Evolutionary conservation across 2,888 invertebrate genomes (phyloP).

Genomic region (Lasioglossum zephyrum): DNA sequence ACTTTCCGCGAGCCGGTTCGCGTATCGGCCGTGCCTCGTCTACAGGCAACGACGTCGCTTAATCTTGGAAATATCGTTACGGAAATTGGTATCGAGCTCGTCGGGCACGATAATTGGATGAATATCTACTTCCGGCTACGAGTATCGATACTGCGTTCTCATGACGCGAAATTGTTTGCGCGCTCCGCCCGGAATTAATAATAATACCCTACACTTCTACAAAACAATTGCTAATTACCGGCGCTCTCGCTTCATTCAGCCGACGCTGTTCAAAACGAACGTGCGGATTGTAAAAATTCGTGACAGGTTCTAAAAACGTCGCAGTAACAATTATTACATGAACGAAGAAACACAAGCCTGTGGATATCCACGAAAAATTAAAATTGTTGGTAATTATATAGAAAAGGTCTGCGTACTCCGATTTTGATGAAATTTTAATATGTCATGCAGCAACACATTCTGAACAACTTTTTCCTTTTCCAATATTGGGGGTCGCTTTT

Average conservation of each 20-base stretch:
- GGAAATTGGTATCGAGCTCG: slow-evolving; percentile 71
- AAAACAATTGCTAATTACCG: slow-evolving; percentile 1
- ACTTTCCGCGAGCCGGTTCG: not conserved
- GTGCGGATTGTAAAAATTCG: not conserved
- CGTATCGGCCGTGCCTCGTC: not conserved
- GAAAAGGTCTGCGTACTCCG: too few species aligned
- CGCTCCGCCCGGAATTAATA: not conserved
- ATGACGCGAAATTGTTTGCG: not conserved
- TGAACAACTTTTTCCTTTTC: too few species aligned
- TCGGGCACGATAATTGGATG: slow-evolving; percentile 69
- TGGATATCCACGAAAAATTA: too few species aligned
- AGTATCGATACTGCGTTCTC: slow-evolving; percentile 17
- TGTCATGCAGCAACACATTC: too few species aligned
- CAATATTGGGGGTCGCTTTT: too few species aligned
- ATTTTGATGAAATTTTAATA: too few species aligned
- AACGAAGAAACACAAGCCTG: too few species aligned
- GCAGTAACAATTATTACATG: too few species aligned
- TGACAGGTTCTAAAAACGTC: not conserved
- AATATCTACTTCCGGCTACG: slow-evolving; percentile 65
- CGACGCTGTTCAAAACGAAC: not conserved
- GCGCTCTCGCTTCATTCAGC: not conserved
- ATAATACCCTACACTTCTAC: not conserved
- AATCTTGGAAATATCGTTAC: slow-evolving; percentile 72
- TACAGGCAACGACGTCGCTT: slow-evolving; percentile 29
- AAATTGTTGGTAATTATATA: too few species aligned